Conservation (phyloP, 2,888 invertebrate species). For the Cheilosia vernalis region DNA sequence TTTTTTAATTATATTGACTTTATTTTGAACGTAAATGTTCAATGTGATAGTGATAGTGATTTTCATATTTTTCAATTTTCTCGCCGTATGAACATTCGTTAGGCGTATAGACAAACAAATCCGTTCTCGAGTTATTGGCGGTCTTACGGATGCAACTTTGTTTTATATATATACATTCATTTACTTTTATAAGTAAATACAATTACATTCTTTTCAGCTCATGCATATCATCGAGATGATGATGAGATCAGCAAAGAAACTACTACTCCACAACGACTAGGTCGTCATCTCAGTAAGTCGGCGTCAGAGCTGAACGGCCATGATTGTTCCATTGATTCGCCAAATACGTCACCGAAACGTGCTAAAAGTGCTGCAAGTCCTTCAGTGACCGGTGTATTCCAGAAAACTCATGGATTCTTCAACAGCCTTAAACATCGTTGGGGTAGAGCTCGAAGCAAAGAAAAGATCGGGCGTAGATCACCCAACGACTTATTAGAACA, state of each 20-base stretch:
- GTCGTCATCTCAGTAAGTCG: constrained; percentile 91
- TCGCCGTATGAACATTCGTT: no score
- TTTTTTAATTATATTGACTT: no score
- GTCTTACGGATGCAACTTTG: no score
- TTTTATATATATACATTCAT: no score
- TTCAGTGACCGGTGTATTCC: constrained; percentile 89
- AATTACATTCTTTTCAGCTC: neutral
- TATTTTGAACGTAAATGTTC: no score
- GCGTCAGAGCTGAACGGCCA: constrained; percentile 91
- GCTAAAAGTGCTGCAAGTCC: constrained; percentile 84
- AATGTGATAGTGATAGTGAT: no score
- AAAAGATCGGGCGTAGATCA: constrained; percentile 86
- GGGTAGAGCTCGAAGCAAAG: constrained; percentile 89
- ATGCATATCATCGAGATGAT: constrained; percentile 26
- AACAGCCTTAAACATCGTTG: constrained; percentile 92
- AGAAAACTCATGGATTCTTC: constrained; percentile 92
- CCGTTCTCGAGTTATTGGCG: no score
- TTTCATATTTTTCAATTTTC: no score
- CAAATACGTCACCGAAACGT: constrained; percentile 84
- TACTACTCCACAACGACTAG: constrained; percentile 80
- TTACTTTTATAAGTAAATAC: neutral
- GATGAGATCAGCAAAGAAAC: constrained; percentile 53
- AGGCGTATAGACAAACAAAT: no score
- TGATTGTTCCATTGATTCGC: constrained; percentile 84
- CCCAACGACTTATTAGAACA: constrained; percentile 85